Percentiles rank a stretch among this genome's conserved stretches.
Evolutionary conservation across 2,797 vertebrate genomes (phyloP).

Genomic region (Oophaga sylvatica): DNA sequence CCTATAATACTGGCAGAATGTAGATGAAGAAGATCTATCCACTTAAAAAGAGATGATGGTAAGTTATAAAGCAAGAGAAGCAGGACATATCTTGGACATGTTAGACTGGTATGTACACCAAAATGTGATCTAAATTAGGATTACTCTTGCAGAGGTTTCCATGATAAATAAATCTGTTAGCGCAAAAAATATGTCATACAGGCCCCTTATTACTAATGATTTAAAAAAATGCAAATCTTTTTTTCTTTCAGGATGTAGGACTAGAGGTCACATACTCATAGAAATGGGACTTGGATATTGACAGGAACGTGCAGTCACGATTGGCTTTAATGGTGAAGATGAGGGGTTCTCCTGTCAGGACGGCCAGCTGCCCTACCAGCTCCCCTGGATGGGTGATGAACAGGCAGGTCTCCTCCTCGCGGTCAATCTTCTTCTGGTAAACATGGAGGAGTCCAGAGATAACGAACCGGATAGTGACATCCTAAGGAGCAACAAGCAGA

Average conservation of each 20-base stretch:
- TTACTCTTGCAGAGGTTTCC: too few relatives aligned
- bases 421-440: conserved; percentile 91
- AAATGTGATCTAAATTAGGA: too few relatives aligned
- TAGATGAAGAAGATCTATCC: too few relatives aligned
- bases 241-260: background rate
- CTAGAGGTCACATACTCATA: conserved; percentile 84
- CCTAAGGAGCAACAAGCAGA: conserved; percentile 72
- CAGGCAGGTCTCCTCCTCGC: conserved; percentile 86
- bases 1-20: too few relatives aligned
- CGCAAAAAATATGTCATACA: too few relatives aligned
- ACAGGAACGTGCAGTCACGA: conserved; percentile 88
- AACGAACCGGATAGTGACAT: conserved; percentile 88
- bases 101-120: too few relatives aligned
- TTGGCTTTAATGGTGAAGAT: conserved; percentile 92
- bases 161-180: too few relatives aligned
- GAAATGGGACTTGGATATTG: conserved; percentile 91
- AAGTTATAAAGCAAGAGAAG: too few relatives aligned
- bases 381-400: conserved; percentile 92
- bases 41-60: too few relatives aligned
- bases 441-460: conserved; percentile 90
- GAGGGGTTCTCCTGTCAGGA: conserved; percentile 92
- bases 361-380: conserved; percentile 90
- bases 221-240: too few relatives aligned
- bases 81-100: too few relatives aligned
- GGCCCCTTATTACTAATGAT: too few relatives aligned